Base-by-base conservation (phyloP, 2,888 invertebrate species). In the Torymus auratus region DNA sequence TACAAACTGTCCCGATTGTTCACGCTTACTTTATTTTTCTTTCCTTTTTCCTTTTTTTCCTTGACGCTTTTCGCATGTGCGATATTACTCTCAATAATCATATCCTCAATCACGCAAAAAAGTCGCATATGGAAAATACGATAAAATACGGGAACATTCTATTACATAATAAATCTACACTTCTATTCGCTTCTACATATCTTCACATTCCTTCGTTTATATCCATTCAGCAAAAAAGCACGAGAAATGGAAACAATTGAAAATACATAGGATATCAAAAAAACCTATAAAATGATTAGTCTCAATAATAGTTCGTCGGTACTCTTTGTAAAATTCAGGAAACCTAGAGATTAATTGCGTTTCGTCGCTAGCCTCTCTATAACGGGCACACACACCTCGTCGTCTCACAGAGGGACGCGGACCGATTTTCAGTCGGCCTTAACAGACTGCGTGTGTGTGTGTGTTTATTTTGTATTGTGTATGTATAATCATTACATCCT, bases 311-410 rank as follows among this genome's bases (percentile, higher is more conserved):
- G 53, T 65, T 73, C 72, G n/a, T 68, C 60, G 55, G 52, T 28
- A 41, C 41, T 41, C 41, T 60, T 64, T 14, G 23, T 53, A n/a
- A 50, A 65, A 67, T 12, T 60, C 65, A 73, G 79, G 73, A 69
- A 78, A 78, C 68, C 73, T 73, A 69, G 56, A 23, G 61, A 70
- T 58, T 72, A 74, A 78, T 74, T 70, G 78, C 73, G 80, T 68
- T 68, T 72, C 12, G 67, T 75, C 79, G 77, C 80, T 80, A 76
- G 80, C 78, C 76, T 83, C 64, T 83, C 64, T 80, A 52, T 68
- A 61, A 78, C 83, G 71, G 75, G 41, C 41, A 41, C 41, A 41
- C 41, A 41, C 71, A 69, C 60, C 67, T 65, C 70, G 56, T 65
- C 65, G 68, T 41, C 41, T 41, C 41, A 41, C 41, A 41, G 41